A percentile compares a stretch with the other conserved stretches of the same genome.
These are phyloP conservation scores for Ivindomyrus marchei DNA, from an alignment of 2,113 vertebrate species.

Conservation along the genomic window DNA sequence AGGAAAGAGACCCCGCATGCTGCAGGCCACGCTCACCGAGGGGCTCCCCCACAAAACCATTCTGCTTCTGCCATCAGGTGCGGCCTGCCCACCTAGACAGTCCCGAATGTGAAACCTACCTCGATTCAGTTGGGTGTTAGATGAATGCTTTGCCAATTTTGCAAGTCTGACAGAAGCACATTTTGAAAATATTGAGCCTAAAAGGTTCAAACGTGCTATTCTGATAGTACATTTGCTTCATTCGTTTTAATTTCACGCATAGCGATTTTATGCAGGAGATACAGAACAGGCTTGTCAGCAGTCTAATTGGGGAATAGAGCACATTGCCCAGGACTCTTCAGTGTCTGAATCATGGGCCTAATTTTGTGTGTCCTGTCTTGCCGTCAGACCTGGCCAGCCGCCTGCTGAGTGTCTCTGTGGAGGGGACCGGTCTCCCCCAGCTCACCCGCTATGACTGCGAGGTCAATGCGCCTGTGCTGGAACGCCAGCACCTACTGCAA, in stretches of 20 bases:
- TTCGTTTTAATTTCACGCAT: neutral
- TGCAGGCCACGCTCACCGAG: conserved; percentile 57
- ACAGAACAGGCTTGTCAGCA: neutral
- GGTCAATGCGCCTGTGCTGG: conserved; percentile 87
- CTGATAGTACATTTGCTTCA: neutral
- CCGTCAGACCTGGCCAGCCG: conserved; percentile 80
- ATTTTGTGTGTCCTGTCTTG: conserved; percentile 16
- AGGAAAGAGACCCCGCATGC: conserved; percentile 81
- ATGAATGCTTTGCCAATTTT: neutral
- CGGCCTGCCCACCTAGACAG: conserved; percentile 33
- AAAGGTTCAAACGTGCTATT: neutral
- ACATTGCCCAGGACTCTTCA: neutral
- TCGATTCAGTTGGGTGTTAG: neutral
- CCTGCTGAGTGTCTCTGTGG: conserved; percentile 79
- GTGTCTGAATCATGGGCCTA: neutral
- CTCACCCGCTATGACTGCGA: conserved; percentile 92
- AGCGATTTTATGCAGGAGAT: neutral
- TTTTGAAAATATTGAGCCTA: neutral
- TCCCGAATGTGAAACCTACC: neutral
- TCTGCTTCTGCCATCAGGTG: conserved; percentile 86
- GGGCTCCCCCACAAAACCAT: conserved; percentile 70
- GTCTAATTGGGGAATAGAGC: neutral
- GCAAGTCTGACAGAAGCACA: neutral
- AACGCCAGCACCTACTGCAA: conserved; percentile 84
- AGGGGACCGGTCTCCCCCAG: conserved; percentile 75